Percentiles rank a stretch among this genome's conserved stretches.
These are phyloP conservation scores for Romanogobio albipinnatus DNA, from an alignment of 2,113 vertebrate genomes.

Conservation along the genomic window DNA sequence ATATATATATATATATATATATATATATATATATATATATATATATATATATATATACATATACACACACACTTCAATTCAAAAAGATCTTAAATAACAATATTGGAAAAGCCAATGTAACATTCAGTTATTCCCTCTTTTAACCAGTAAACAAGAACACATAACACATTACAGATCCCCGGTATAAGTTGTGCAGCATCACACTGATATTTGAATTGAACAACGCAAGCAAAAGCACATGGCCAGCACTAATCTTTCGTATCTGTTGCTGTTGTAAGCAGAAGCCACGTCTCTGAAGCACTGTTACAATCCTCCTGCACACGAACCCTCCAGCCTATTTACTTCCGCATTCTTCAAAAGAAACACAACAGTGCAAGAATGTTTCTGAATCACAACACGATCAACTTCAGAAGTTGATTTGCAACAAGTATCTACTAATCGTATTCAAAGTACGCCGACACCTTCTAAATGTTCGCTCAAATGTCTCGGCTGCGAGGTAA, in stretches of 20 bases:
- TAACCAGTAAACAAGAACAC: background rate
- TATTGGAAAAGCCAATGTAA: background rate
- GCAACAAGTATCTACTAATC: background rate
- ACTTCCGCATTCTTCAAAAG: conserved; percentile 53
- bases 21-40: no score
- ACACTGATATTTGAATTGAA: background rate
- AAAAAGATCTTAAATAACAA: background rate
- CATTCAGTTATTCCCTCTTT: background rate
- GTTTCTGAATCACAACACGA: background rate
- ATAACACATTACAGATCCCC: background rate
- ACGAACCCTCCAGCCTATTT: conserved; percentile 17
- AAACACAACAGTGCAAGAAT: conserved; percentile 3
- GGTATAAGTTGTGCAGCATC: background rate
- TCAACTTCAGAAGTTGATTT: background rate
- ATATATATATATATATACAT: no score
- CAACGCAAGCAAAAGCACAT: background rate
- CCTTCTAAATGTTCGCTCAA: background rate
- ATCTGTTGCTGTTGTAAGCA: conserved; percentile 9
- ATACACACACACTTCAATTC: no score
- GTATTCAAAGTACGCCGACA: background rate
- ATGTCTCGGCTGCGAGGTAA: background rate
- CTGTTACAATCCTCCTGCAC: background rate
- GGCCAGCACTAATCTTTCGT: background rate
- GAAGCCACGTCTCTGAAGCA: conserved; percentile 22
- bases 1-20: no score